Evolutionary conservation across 1,140 invertebrate genomes (phyloP), one percentile per base, ranked within the genome.

Genomic region (Eufriesea mexicana): DNA sequence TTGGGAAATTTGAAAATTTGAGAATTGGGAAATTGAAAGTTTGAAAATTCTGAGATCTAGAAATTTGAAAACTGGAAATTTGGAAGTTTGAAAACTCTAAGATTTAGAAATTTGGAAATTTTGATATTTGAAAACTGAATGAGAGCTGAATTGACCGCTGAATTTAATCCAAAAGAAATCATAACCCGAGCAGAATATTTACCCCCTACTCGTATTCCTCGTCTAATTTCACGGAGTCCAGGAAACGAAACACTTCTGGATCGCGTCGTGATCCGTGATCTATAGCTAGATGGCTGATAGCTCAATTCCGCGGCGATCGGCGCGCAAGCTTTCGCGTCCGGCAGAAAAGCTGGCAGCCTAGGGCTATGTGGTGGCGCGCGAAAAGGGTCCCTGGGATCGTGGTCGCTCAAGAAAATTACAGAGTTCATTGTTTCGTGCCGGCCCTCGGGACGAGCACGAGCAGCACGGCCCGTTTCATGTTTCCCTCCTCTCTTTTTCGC

Each of bases 361-460:
- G 86, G 86, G 87, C 83, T 85, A 87, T 83, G 71, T 85, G 83
- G 75, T 85, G 83, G 79, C 83, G 86, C 86, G 87, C 85, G 86
- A 88, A 88, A 88, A 88, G 79, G 83, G 86, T 83, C 79, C 72
- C 79, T 79, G 64, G 62, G 74, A 84, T 55, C 79, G 79, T 83
- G 79, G 89, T 90, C 83, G 85, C 85, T 83, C 54, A 80, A 90
- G 86, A 90, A 89, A 89, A 89, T 89, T 89, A 88, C 87, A 89
- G 84, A 88, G 86, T 86, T 86, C 86, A 89, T 89, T 89, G 87
- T 89, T 89, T 89, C 87, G 81, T 47, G 64, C 83, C 74, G 86
- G 86, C 68, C 78, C 74, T 85, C 74, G 72, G 62, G 66, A 67
- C 25, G 57, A 51, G 42, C 74, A 45, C 49, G 23, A 62, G 57